phyloP scores from a whole-genome alignment of 1,140 invertebrate genomes.

The Diorhabda carinulata region DNA sequence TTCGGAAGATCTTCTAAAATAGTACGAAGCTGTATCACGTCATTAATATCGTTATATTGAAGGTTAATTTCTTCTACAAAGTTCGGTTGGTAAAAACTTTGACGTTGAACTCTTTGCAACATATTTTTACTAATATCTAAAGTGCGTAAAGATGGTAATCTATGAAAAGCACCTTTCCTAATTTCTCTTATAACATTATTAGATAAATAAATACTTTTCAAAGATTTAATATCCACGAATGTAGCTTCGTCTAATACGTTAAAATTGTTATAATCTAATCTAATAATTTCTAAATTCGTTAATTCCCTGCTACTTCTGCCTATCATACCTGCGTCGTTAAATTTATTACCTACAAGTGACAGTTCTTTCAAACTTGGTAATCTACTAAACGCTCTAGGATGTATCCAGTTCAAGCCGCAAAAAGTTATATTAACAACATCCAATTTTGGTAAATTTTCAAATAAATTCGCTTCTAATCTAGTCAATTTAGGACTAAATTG shows the following conservation, averaged over 20 bases:
- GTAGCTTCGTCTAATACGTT: slow-evolving; percentile 67
- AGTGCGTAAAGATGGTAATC: slow-evolving; percentile 66
- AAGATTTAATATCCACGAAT: slow-evolving; percentile 72
- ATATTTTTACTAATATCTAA: slow-evolving; percentile 76
- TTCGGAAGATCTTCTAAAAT: slow-evolving; percentile 72
- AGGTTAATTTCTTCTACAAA: slow-evolving; percentile 73
- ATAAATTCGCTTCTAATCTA: slow-evolving; percentile 65
- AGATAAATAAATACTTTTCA: slow-evolving; percentile 66
- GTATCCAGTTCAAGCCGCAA: slow-evolving; percentile 74
- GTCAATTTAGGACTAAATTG: slow-evolving; percentile 63
- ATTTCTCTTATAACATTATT: slow-evolving; percentile 73
- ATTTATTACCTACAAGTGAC: slow-evolving; percentile 65
- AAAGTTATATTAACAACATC: slow-evolving; percentile 70
- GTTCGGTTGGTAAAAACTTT: slow-evolving; percentile 71
- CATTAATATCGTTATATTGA: slow-evolving; percentile 69
- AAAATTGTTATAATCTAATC: slow-evolving; percentile 62
- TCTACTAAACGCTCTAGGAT: slow-evolving; percentile 68
- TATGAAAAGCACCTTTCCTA: slow-evolving; percentile 72
- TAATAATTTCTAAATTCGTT: slow-evolving; percentile 61
- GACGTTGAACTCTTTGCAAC: slow-evolving; percentile 72
- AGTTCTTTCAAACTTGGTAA: slow-evolving; percentile 69
- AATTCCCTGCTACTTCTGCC: slow-evolving; percentile 72
- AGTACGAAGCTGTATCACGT: slow-evolving; percentile 65
- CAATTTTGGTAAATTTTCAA: slow-evolving; percentile 70
- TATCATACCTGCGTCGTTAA: slow-evolving; percentile 72